These are phyloP conservation scores for Amphipyra tragopoginis DNA, from an alignment of 2,888 invertebrate genomes.

Conservation along the genomic window DNA sequence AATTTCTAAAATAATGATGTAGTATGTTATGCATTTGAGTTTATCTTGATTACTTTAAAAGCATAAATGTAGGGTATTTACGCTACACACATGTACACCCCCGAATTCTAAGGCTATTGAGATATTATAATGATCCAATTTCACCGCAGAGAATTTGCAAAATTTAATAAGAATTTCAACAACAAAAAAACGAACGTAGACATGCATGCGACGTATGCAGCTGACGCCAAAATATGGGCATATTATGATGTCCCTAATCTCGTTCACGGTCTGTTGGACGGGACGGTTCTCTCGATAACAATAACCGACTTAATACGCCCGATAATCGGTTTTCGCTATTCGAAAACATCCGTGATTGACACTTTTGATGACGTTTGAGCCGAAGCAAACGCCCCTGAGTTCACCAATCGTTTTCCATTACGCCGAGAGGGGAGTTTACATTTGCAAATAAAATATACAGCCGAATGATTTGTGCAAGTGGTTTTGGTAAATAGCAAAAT, in stretches of 20 bases:
- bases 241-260: slow-evolving; percentile 89
- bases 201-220: slow-evolving; percentile 84
- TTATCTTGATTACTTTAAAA: too few relatives aligned
- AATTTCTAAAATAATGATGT: too few relatives aligned
- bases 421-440: slow-evolving; percentile 57
- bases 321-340: slow-evolving; percentile 89
- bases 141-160: slow-evolving; percentile 55
- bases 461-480: slow-evolving; percentile 56
- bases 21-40: too few relatives aligned
- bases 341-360: slow-evolving; percentile 88
- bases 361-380: slow-evolving; percentile 84
- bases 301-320: slow-evolving; percentile 88
- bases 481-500: slow-evolving; percentile 50
- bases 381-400: slow-evolving; percentile 74
- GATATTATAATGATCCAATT: slow-evolving; percentile 41
- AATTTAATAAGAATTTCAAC: slow-evolving; percentile 68
- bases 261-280: slow-evolving; percentile 84
- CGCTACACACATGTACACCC: neutral
- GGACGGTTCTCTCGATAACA: slow-evolving; percentile 86
- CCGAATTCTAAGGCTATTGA: slow-evolving; percentile 28
- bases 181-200: slow-evolving; percentile 66
- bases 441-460: slow-evolving; percentile 59
- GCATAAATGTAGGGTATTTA: too few relatives aligned
- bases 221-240: slow-evolving; percentile 87
- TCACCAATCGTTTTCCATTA: slow-evolving; percentile 72